Percentiles rank a stretch among this genome's conserved stretches.
phyloP scores from a whole-genome alignment of 2,888 invertebrate genomes.

The Epicampocera succincta region DNA sequence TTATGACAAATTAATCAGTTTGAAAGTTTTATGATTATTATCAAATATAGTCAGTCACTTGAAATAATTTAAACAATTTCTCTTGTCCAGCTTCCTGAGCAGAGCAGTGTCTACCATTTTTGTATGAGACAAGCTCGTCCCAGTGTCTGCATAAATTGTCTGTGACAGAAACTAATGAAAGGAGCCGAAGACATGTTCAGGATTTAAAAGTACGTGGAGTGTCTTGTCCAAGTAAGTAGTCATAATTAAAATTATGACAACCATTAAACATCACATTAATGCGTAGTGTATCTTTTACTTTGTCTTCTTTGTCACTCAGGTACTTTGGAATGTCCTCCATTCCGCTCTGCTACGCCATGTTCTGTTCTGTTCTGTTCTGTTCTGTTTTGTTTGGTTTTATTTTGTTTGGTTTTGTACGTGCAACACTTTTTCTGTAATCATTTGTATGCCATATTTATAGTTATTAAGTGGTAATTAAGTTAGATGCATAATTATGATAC shows the following conservation, averaged over 20 bases:
- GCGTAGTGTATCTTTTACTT: conserved; percentile 31
- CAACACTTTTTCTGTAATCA: conserved; percentile 25
- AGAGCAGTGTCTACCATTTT: conserved; percentile 23
- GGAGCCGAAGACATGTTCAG: conserved; percentile 4
- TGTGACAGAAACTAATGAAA: neutral
- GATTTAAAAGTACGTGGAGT: conserved; percentile 18
- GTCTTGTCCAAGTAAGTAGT: conserved; percentile 13
- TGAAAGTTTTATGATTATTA: conserved; percentile 43
- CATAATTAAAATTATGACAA: conserved; percentile 50
- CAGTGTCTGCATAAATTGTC: conserved; percentile 52
- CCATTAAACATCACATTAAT: conserved; percentile 43
- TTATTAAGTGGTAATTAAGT: conserved; percentile 69
- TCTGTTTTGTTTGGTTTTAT: too few relatives aligned
- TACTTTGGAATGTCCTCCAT: conserved; percentile 5
- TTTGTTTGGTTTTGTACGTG: conserved; percentile 13
- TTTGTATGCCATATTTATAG: conserved; percentile 58
- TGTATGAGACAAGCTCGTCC: conserved; percentile 21
- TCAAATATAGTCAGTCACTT: conserved; percentile 43
- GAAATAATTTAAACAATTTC: conserved; percentile 41
- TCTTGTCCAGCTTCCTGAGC: neutral
- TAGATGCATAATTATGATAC: conserved; percentile 54
- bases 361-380: too few relatives aligned
- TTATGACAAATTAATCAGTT: conserved; percentile 51
- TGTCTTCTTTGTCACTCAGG: neutral
- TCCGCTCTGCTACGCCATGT: neutral